Conservation (phyloP, 2,113 vertebrate species). For the Corydoras maculifer region DNA sequence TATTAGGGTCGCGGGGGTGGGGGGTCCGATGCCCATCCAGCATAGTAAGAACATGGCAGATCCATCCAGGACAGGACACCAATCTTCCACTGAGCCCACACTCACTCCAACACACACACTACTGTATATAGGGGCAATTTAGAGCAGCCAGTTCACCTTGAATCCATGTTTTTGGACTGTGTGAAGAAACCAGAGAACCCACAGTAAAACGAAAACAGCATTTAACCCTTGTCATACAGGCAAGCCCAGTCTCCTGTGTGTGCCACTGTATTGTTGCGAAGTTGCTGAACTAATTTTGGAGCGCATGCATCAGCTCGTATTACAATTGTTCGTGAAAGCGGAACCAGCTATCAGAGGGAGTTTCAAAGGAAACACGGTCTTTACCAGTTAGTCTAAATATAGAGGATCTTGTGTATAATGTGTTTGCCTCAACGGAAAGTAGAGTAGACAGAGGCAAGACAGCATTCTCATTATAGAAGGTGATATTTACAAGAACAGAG, state of each 20-base stretch:
- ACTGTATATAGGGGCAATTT: no score
- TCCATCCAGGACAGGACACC: no score
- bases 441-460: neutral
- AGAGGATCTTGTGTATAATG: neutral
- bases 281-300: slow-evolving; percentile 11
- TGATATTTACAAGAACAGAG: no score
- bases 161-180: no score
- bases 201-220: slow-evolving; percentile 6
- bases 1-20: no score
- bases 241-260: slow-evolving; percentile 4
- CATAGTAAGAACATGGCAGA: no score
- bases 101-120: no score
- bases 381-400: slow-evolving; percentile 28
- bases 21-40: no score
- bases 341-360: slow-evolving; percentile 20
- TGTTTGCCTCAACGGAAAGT: slow-evolving; percentile 9
- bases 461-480: neutral
- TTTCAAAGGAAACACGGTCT: slow-evolving; percentile 30
- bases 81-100: no score
- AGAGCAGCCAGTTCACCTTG: no score
- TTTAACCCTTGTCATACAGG: slow-evolving; percentile 20
- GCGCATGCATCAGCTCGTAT: neutral
- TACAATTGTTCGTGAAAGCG: slow-evolving; percentile 24
- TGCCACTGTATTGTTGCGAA: slow-evolving; percentile 25
- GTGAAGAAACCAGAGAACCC: neutral